phyloP scores from a whole-genome alignment of 1,140 invertebrate species.

The Mesaphorura yosii region DNA sequence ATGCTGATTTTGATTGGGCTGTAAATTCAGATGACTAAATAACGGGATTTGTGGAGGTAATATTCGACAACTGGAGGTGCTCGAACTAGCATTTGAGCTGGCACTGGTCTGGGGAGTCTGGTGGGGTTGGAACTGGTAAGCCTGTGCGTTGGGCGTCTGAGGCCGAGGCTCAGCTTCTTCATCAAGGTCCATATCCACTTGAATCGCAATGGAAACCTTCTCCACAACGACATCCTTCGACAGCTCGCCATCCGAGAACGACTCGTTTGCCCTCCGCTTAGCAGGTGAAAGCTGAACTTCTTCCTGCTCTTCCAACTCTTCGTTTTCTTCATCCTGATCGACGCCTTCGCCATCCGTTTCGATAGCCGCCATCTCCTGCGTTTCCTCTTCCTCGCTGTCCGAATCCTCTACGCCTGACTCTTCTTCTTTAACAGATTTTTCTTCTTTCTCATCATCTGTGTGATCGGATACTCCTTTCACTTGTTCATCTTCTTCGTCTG shows the following conservation, averaged over 20 bases:
- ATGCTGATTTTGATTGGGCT: background rate
- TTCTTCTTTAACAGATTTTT: too few relatives aligned
- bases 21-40: background rate
- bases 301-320: background rate
- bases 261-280: background rate
- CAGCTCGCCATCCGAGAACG: background rate
- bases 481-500: constrained; percentile 5
- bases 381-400: constrained; percentile 1
- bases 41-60: background rate
- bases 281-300: background rate
- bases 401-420: too few relatives aligned
- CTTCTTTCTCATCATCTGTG: too few relatives aligned
- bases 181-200: constrained; percentile 38
- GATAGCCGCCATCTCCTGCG: background rate
- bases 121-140: background rate
- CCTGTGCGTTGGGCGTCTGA: background rate
- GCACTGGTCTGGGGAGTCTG: background rate
- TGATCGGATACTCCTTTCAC: constrained; percentile 1
- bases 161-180: constrained; percentile 37
- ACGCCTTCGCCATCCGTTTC: background rate
- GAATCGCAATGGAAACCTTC: constrained; percentile 34
- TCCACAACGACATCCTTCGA: constrained; percentile 40
- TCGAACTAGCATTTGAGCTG: background rate
- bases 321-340: constrained; percentile 3
- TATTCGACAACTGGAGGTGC: background rate